Evolutionary conservation across 2,888 invertebrate genomes (phyloP).

Genomic region (Sarcophaga variegata): DNA sequence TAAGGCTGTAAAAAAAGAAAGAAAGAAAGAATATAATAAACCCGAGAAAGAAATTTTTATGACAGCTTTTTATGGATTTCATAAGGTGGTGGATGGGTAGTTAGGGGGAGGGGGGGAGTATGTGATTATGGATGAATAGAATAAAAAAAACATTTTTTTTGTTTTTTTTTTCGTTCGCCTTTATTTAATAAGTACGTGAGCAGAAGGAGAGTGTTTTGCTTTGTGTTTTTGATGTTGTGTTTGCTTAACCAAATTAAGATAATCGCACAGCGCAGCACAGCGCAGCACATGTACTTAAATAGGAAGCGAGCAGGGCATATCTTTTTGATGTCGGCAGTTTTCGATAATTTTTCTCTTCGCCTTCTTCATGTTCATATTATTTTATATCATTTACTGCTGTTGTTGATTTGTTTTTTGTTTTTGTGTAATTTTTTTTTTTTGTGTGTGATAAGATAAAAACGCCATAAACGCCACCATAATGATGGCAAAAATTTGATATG

Average conservation of each 20-base stretch:
- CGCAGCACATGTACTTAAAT: no score
- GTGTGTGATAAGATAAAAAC: slow-evolving; percentile 16
- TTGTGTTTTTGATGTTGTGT: background rate
- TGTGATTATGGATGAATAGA: no score
- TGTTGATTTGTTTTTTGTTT: background rate
- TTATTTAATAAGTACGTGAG: background rate
- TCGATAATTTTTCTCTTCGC: background rate
- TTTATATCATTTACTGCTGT: background rate
- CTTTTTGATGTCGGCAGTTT: background rate
- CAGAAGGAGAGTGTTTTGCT: background rate
- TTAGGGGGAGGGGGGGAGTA: no score
- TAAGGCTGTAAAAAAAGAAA: background rate
- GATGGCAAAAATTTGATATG: slow-evolving; percentile 50
- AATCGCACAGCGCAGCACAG: background rate
- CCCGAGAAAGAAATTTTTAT: background rate
- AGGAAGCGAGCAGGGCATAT: no score
- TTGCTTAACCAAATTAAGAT: slow-evolving; percentile 1
- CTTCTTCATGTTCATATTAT: background rate
- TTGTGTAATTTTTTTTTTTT: background rate
- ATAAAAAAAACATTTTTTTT: no score
- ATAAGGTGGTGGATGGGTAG: no score
- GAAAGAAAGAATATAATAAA: background rate
- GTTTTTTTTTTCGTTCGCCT: background rate
- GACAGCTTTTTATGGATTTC: background rate
- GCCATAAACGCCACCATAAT: slow-evolving; percentile 59